Evolutionary conservation across 2,797 vertebrate species (phyloP).

Genomic region (Dermochelys coriacea): DNA sequence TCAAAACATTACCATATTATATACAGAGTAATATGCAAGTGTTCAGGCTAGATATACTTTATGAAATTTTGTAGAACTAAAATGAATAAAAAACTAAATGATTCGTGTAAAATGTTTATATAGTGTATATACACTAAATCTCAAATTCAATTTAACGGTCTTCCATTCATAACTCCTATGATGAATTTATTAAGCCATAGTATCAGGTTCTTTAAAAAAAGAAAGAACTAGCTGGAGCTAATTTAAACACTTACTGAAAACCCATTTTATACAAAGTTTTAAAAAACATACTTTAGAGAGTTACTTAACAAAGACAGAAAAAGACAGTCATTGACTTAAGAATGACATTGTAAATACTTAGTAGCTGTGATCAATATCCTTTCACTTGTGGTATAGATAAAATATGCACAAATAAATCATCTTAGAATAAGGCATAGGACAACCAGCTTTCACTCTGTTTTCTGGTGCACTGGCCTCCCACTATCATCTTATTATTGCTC

Average conservation of each 20-base stretch:
- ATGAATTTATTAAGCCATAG: slow-evolving; percentile 72
- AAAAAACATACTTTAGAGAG: slow-evolving; percentile 77
- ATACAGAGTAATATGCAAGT: slow-evolving; percentile 71
- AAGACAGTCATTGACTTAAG: slow-evolving; percentile 59
- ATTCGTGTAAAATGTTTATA: slow-evolving; percentile 83
- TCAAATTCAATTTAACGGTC: slow-evolving; percentile 73
- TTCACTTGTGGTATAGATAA: slow-evolving; percentile 45
- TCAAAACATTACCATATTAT: slow-evolving; percentile 66
- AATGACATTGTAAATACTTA: slow-evolving; percentile 61
- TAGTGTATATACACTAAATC: slow-evolving; percentile 78
- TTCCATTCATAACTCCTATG: slow-evolving; percentile 65
- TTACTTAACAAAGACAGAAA: slow-evolving; percentile 78
- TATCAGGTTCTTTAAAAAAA: slow-evolving; percentile 75
- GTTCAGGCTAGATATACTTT: slow-evolving; percentile 63
- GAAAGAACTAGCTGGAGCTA: slow-evolving; percentile 47
- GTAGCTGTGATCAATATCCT: slow-evolving; percentile 55
- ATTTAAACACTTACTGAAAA: slow-evolving; percentile 78
- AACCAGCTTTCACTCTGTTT: slow-evolving; percentile 69
- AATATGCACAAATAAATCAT: slow-evolving; percentile 62
- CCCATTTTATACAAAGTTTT: slow-evolving; percentile 80
- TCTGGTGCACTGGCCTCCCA: slow-evolving; percentile 63
- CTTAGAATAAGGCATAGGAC: slow-evolving; percentile 79
- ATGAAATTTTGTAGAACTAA: slow-evolving; percentile 76
- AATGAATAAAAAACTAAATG: slow-evolving; percentile 86
- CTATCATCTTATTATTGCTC: slow-evolving; percentile 80